Conservation (phyloP, 92 coral and sea anemone species). For the Porites lobata region DNA sequence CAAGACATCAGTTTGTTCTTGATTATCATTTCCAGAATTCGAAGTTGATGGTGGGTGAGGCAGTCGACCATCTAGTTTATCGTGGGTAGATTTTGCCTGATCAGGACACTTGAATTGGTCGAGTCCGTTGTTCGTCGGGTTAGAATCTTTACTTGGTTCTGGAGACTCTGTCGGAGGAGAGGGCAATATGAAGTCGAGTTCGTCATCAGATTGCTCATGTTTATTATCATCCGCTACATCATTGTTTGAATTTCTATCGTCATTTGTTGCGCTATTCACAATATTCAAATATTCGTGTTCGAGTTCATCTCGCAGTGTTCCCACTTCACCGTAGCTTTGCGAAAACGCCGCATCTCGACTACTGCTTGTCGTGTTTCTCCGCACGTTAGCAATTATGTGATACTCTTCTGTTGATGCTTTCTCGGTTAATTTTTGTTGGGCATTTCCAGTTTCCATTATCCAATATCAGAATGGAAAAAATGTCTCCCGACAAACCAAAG, state of each 20-base stretch:
- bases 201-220: not conserved
- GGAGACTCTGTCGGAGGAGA: constrained; percentile 21
- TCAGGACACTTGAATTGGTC: not conserved
- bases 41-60: not conserved
- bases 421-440: not conserved
- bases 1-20: no score
- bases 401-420: not conserved
- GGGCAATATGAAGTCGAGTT: not conserved
- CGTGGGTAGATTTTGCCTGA: not conserved
- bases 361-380: not conserved
- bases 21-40: no score
- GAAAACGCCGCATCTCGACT: not conserved
- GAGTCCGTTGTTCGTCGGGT: not conserved
- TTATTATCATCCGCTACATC: not conserved
- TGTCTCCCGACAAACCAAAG: not conserved
- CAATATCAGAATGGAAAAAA: not conserved
- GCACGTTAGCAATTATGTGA: not conserved
- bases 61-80: not conserved
- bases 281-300: not conserved
- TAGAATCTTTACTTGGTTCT: not conserved
- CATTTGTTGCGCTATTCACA: not conserved
- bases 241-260: not conserved
- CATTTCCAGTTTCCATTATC: constrained; percentile 1
- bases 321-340: not conserved
- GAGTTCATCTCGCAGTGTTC: not conserved